Evolutionary conservation across 2,797 vertebrate species (phyloP), one percentile per base, ranked within the genome.

Genomic region (Toxotes lorentzi): DNA sequence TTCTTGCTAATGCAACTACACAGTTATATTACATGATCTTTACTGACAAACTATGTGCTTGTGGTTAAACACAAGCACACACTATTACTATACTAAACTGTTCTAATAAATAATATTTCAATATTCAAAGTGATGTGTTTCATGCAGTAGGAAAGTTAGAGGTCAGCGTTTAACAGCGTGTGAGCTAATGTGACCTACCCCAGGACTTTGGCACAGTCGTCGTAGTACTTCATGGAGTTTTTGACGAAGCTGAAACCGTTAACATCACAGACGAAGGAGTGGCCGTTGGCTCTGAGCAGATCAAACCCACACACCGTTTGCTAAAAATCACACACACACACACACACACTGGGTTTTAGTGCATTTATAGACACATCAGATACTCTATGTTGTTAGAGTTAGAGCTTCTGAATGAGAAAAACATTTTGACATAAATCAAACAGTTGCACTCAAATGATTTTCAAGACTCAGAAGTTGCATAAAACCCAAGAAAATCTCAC

Each of bases 151-250:
- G 19, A 56, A 50, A 53, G 41, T 58, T 47, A 21, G 34, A 64
- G 9, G 5, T 43, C 17, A n/a, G 10, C 34, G 24, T 58, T 38
- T 21, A 10, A 48, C 0, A 9, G 54, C 3, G 10, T 13, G 34
- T 40, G 30, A 23, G 24, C 7, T 17, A 17, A 23, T 2, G 5
- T 69, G 65, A 86, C 94, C 38, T 95, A 99, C 98, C 98, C 98
- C 0, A 99, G 92, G 78, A 99, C 97, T 96, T 99, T 99, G 94
- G 98, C 98, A 93, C 98, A 99, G 86, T 99, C 98, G 10, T 99
- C 98, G 0, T 99, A 99, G 76, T 99, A 99, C 90, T 99, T 99
- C 98, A 99, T 99, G 4, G 98, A 99, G 92, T 99, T 99, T 94
- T 99, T 99, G 87, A 99, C 98, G 61, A 99, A 99, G 91, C 98